Conservation (phyloP, 2,888 invertebrate species). For the Tinea semifulvella region DNA sequence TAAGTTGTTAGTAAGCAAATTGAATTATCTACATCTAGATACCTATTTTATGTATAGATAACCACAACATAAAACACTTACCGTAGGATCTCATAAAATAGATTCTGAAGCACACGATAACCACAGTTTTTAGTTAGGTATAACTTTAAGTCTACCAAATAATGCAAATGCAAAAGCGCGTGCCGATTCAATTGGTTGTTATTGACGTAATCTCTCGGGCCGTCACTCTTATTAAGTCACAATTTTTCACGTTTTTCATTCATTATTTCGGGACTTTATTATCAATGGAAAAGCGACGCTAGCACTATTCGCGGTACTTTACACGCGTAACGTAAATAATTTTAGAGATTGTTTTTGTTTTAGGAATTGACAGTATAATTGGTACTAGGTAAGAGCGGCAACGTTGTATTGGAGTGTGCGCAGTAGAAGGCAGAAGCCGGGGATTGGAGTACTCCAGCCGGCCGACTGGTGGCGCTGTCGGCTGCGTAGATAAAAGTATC, state of each 20-base stretch:
- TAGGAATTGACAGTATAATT: slow-evolving; percentile 23
- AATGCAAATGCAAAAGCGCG: slow-evolving; percentile 31
- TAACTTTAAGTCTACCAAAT: slow-evolving; percentile 25
- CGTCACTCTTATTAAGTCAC: slow-evolving; percentile 27
- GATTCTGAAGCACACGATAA: neutral
- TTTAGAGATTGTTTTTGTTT: slow-evolving; percentile 29
- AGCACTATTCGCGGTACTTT: neutral
- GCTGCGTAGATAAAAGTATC: slow-evolving; percentile 25
- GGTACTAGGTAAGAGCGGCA: slow-evolving; percentile 40
- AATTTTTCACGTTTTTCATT: neutral
- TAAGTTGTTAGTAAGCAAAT: too few species aligned
- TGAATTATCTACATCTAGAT: too few species aligned
- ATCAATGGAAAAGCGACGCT: neutral
- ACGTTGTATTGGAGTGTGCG: slow-evolving; percentile 45
- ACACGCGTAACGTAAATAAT: slow-evolving; percentile 6
- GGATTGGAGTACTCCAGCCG: slow-evolving; percentile 34
- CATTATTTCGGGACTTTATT: neutral
- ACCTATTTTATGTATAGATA: too few species aligned
- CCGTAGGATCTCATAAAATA: slow-evolving; percentile 32
- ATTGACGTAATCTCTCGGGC: slow-evolving; percentile 36
- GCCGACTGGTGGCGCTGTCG: slow-evolving; percentile 46
- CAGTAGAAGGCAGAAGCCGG: too few species aligned
- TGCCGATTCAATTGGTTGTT: slow-evolving; percentile 26
- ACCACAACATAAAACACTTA: slow-evolving; percentile 31
- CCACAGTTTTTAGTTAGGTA: slow-evolving; percentile 17